Evolutionary conservation across 1,140 invertebrate genomes (phyloP), one percentile per base, ranked within the genome.

Genomic region (Formica selysi): DNA sequence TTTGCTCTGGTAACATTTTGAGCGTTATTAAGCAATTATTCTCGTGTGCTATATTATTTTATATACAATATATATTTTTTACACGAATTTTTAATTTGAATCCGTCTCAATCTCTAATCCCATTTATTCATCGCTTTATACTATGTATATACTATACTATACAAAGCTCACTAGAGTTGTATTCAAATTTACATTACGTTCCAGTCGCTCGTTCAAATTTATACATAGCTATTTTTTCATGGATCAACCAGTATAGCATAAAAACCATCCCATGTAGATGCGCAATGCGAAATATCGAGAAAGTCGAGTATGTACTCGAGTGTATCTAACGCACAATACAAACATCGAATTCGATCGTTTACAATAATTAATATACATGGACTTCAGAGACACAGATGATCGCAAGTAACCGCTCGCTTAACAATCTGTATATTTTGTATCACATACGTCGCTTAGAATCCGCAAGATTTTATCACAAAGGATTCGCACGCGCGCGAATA

Each of bases 361-460:
- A 73, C n/a, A 29, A 62, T 26, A 74, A 83, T 83, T 83, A 83
- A 83, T 73, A 70, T 83, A 83, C 79, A 83, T 74, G 79, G 68
- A 83, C 79, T 83, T 74, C 79, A 74, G 79, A 83, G 79, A 83
- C 79, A 71, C 16, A 73, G 36, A 74, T 64, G 79, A 83, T 13
- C 38, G 79, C 79, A 74, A 83, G 79, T 83, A 74, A 83, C 68
- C 67, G 79, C 38, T 32, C 79, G 79, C 57, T 83, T 74, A 61
- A 83, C 67, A 81, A 81, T 19, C 22, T 81, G 67, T 73, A 73
- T 81, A 51, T 74, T 83, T 61, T 57, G 79, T 83, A 83, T 83
- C 79, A 83, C 79, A 83, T 61, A 73, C 29, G 22, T 81, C 67
- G 38, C 68, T 73, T 70, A 81, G 51, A 81, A 83, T 74, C 38